phyloP scores from a whole-genome alignment of 2,113 vertebrate species.

The Calypte anna region DNA sequence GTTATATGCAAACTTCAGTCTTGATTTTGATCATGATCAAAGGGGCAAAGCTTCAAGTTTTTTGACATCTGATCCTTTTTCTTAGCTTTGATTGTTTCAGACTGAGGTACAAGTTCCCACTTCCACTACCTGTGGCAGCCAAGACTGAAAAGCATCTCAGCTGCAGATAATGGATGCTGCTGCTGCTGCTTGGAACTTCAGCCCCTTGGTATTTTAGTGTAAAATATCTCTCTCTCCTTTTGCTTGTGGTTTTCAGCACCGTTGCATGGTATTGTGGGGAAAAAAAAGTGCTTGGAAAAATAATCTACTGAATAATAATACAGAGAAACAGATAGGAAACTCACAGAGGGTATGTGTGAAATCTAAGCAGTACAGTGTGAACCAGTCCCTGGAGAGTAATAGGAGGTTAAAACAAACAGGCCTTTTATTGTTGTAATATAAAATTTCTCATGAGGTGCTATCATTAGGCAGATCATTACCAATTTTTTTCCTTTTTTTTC shows the following conservation, averaged over 20 bases:
- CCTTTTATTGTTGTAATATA: not conserved
- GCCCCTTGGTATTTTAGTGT: not conserved
- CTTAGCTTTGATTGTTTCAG: slow-evolving; percentile 44
- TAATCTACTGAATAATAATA: not conserved
- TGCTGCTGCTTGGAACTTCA: not conserved
- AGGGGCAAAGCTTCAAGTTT: not conserved
- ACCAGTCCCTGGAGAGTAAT: not conserved
- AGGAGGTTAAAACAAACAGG: slow-evolving; percentile 43
- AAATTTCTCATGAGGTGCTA: slow-evolving; percentile 33
- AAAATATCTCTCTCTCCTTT: not conserved
- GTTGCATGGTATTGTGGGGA: not conserved
- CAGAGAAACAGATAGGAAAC: not conserved
- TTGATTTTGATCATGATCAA: slow-evolving; percentile 65
- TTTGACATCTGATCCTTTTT: slow-evolving; percentile 28
- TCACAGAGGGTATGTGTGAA: not conserved
- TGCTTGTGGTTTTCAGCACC: not conserved
- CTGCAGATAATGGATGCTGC: not conserved
- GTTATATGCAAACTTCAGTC: slow-evolving; percentile 42
- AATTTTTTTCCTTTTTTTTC: not conserved
- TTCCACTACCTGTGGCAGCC: slow-evolving; percentile 28
- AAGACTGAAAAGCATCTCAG: slow-evolving; percentile 28
- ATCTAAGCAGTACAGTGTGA: not conserved
- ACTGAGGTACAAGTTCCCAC: slow-evolving; percentile 16
- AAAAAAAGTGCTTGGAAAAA: not conserved
- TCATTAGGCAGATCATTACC: slow-evolving; percentile 54